A percentile compares a stretch with the other conserved stretches of the same genome.
phyloP scores from a whole-genome alignment of 2,888 invertebrate genomes.

The Blera fallax region DNA sequence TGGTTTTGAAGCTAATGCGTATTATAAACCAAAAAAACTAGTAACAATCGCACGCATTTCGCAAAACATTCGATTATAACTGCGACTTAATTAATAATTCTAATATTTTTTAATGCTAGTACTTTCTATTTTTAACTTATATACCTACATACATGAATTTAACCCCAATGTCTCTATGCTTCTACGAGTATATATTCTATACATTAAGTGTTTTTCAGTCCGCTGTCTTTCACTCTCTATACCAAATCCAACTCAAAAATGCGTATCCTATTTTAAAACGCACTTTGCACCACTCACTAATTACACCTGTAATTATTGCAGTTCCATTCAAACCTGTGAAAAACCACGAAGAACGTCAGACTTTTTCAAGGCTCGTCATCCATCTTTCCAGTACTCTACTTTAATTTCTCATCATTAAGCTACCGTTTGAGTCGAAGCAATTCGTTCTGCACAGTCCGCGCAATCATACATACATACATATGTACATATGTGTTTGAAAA shows the following conservation, averaged over 20 bases:
- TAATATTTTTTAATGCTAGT: no score
- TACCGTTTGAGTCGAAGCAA: conserved; percentile 41
- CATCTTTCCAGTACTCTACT: conserved; percentile 57
- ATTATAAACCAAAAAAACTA: no score
- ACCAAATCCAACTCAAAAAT: background rate
- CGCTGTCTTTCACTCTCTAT: background rate
- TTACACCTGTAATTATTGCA: conserved; percentile 51
- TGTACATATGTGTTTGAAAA: no score
- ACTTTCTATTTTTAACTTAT: no score
- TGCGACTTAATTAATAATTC: no score
- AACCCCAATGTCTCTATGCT: no score
- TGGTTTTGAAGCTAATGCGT: no score
- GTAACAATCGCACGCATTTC: no score
- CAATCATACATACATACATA: conserved; percentile 32
- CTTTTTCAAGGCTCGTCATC: conserved; percentile 39
- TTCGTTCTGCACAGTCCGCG: background rate
- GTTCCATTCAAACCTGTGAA: conserved; percentile 1
- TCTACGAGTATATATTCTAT: no score
- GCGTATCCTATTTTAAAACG: conserved; percentile 48
- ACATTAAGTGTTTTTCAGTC: conserved; percentile 39
- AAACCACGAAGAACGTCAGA: background rate
- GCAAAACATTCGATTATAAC: no score
- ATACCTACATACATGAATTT: no score
- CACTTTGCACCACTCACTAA: conserved; percentile 35
- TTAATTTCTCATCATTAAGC: conserved; percentile 66